Percentiles rank a stretch among this genome's conserved stretches.
Evolutionary conservation across 2,888 invertebrate species (phyloP).

Genomic region (Gasteruption jaculator): DNA sequence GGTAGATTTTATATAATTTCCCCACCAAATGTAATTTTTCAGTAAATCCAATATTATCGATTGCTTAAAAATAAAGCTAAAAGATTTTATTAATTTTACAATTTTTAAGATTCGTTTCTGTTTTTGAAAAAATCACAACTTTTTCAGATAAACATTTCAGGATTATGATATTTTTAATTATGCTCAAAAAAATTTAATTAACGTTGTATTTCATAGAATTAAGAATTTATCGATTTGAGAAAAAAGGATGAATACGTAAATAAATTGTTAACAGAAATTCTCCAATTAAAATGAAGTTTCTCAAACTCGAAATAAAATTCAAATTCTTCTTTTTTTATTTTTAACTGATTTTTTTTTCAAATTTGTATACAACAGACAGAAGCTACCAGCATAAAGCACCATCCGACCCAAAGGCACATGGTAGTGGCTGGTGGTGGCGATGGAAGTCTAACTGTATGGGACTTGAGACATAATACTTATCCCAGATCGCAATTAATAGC

Average conservation of each 20-base stretch:
- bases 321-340: conserved; percentile 5
- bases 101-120: no score
- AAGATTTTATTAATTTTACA: no score
- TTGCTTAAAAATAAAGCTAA: no score
- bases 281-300: conserved; percentile 3
- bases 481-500: conserved; percentile 80
- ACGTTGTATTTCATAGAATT: conserved; percentile 1
- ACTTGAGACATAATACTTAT: conserved; percentile 76
- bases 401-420: conserved; percentile 86
- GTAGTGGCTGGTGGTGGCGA: conserved; percentile 81
- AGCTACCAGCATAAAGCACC: conserved; percentile 72
- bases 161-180: neutral
- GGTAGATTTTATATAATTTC: no score
- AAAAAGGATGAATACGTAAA: neutral
- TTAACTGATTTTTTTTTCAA: conserved; percentile 16
- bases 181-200: neutral
- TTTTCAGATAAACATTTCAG: no score
- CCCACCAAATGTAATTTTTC: no score
- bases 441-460: conserved; percentile 86
- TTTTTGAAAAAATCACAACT: no score
- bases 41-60: no score
- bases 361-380: no score
- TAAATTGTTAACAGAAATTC: neutral
- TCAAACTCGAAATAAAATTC: conserved; percentile 2
- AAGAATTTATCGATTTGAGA: conserved; percentile 1